These are phyloP conservation scores for Heteronetta atricapilla DNA, from an alignment of 2,113 vertebrate genomes.

Conservation along the genomic window DNA sequence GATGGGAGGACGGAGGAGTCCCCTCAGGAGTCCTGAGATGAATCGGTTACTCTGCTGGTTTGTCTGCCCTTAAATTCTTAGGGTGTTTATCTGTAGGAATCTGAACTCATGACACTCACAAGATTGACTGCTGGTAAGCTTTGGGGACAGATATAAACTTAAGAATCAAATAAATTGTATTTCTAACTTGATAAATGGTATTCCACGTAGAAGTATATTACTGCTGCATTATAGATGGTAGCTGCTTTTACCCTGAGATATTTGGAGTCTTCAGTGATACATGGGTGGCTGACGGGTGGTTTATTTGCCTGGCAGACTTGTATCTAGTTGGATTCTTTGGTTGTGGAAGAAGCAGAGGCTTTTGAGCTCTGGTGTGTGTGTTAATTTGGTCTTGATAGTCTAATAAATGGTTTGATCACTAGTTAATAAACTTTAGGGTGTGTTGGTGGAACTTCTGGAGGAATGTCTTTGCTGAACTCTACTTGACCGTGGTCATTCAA, in stretches of 20 bases:
- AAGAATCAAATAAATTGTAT: neutral
- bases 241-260: neutral
- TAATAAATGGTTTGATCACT: neutral
- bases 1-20: neutral
- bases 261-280: neutral
- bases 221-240: neutral
- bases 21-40: neutral
- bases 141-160: neutral
- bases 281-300: neutral
- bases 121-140: neutral
- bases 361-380: neutral
- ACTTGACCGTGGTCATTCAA: neutral
- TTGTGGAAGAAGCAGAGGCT: neutral
- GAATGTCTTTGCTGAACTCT: neutral
- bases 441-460: neutral
- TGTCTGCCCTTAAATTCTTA: neutral
- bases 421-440: neutral
- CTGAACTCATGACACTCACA: neutral
- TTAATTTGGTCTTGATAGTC: neutral
- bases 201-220: neutral
- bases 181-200: neutral
- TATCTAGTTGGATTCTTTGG: rapidly evolving
- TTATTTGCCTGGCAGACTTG: neutral
- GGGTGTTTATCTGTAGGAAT: neutral
- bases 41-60: neutral